Evolutionary conservation across 2,888 invertebrate genomes (phyloP), one percentile per base, ranked within the genome.

Genomic region (Synanthedon formicaeformis): DNA sequence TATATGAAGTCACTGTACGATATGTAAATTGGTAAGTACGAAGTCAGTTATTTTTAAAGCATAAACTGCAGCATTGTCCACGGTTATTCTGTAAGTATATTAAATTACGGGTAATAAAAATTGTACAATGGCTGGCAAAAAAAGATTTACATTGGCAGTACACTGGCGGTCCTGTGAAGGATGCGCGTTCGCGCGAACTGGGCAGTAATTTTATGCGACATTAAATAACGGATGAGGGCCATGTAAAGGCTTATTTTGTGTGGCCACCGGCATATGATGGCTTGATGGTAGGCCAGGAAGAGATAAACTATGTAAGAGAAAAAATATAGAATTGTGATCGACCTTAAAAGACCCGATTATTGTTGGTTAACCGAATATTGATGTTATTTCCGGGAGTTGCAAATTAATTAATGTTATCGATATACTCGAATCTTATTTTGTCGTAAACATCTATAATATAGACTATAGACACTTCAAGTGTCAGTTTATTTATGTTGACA

Each of bases 71-170:
- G 53, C 51, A 64, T 63, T 65, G 64, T 71, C 68, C 67, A 68
- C 68, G 68, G 70, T 71, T 69, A 73, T 76, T 76, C 71, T 69
- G 71, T 75, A 71, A 76, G 73, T 76, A 73, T 79, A 78, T 81
- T 75, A 78, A 82, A 81, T 78, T 78, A 78, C 77, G 69, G 71
- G 45, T 45, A 73, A 73, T 80, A 81, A 80, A 80, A 73, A 65
- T 60, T 62, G 65, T 70, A 75, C 54, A 56, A 73, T 75, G 71
- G 71, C 67, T 69, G 64, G 68, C 73, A 71, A 74, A 57, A 56
- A 55, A 14, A 6, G 49, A 48, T 11, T 61, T 61, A 58, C 61
- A 60, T 51, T 58, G 57, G 58, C 63, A 53, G 16, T 49, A 53
- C 48, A 50, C 56, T 57, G 58, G 59, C 55, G 60, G 59, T 50